Evolutionary conservation across 2,797 vertebrate species (phyloP).

Genomic region (Podarcis siculus): DNA sequence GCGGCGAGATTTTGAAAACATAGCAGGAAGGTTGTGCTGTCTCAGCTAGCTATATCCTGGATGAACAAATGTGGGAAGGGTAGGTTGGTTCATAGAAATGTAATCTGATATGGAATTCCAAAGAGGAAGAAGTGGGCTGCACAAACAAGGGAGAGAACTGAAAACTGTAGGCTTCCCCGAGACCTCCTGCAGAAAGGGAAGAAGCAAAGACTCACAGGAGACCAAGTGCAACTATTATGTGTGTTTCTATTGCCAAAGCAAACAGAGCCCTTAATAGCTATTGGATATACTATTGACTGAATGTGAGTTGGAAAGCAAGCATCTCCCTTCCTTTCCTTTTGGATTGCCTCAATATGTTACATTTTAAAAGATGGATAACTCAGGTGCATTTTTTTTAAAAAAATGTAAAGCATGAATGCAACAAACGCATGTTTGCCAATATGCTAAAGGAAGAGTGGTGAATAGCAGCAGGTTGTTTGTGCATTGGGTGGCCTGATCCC

Average conservation of each 20-base stretch:
- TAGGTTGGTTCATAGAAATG: conserved; percentile 51
- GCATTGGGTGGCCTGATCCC: no score
- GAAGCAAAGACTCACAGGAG: not conserved
- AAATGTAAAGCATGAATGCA: not conserved
- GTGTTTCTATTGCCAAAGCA: not conserved
- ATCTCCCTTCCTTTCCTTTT: not conserved
- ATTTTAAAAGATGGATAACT: not conserved
- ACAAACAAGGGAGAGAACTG: not conserved
- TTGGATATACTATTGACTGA: not conserved
- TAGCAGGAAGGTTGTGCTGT: conserved; percentile 50
- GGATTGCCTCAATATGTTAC: no score
- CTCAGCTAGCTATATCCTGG: conserved; percentile 57
- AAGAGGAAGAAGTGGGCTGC: not conserved
- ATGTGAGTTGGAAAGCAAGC: rapidly evolving
- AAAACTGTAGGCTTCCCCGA: conserved; percentile 19
- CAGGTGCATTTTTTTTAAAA: not conserved
- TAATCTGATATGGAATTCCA: conserved; percentile 41
- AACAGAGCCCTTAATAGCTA: rapidly evolving
- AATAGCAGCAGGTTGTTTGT: not conserved
- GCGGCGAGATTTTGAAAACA: conserved; percentile 44
- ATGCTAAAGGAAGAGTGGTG: no score
- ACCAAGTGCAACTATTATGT: not conserved
- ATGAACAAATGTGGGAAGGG: conserved; percentile 19
- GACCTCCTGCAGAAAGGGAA: not conserved
- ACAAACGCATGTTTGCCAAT: not conserved